Evolutionary conservation across 1,140 invertebrate genomes (phyloP).

Genomic region (Aricia agestis): DNA sequence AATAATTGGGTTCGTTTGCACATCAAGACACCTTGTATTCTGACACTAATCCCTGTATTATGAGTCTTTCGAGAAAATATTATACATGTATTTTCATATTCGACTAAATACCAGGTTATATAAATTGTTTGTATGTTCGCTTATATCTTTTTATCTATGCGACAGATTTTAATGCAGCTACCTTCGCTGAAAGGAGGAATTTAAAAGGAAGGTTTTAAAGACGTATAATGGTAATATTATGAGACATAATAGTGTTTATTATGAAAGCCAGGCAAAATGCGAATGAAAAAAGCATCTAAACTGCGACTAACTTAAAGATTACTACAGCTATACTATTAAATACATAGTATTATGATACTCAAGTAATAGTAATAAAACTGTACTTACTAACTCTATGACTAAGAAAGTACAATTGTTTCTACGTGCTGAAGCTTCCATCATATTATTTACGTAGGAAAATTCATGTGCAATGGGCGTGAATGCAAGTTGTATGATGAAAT

Average conservation of each 20-base stretch:
- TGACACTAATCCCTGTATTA: neutral
- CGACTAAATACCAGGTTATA: too few species aligned
- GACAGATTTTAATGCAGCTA: too few species aligned
- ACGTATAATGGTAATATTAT: too few species aligned
- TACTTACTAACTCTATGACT: neutral
- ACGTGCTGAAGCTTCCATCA: neutral
- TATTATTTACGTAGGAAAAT: neutral
- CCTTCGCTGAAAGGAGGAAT: too few species aligned
- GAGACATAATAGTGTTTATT: too few species aligned
- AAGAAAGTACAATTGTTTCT: neutral
- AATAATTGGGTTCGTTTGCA: constrained; percentile 28
- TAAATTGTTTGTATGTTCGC: neutral
- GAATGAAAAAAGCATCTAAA: too few species aligned
- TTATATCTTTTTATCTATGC: neutral
- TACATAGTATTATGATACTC: too few species aligned
- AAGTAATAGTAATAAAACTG: neutral
- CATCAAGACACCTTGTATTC: constrained; percentile 19
- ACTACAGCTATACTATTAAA: too few species aligned
- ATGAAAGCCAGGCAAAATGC: too few species aligned
- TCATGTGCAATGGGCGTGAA: neutral
- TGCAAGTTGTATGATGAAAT: neutral
- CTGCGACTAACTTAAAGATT: too few species aligned
- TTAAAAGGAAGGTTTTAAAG: too few species aligned
- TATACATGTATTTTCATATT: neutral
- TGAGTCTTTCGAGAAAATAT: neutral